Conservation (phyloP, 2,888 invertebrate species). For the Conops quadrifasciatus region DNA sequence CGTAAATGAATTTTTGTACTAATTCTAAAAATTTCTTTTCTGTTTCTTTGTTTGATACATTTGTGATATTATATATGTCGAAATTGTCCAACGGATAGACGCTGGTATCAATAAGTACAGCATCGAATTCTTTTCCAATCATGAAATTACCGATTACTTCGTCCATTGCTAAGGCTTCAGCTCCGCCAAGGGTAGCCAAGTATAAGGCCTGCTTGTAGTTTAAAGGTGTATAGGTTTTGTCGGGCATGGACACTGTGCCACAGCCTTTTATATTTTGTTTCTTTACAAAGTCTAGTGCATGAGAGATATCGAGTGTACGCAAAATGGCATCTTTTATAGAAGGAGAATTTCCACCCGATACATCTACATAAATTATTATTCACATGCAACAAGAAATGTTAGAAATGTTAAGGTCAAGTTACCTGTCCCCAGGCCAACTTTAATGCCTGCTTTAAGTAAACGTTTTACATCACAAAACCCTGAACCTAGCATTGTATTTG, state of each 20-base stretch:
- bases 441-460: slow-evolving; percentile 72
- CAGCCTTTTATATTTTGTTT: slow-evolving; percentile 59
- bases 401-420: slow-evolving; percentile 45
- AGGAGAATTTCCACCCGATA: slow-evolving; percentile 81
- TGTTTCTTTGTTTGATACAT: slow-evolving; percentile 46
- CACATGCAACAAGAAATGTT: neutral
- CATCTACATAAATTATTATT: slow-evolving; percentile 69
- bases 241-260: slow-evolving; percentile 44
- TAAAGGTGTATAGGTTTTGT: slow-evolving; percentile 65
- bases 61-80: slow-evolving; percentile 46
- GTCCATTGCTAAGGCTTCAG: slow-evolving; percentile 80
- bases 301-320: slow-evolving; percentile 77
- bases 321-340: slow-evolving; percentile 81
- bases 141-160: slow-evolving; percentile 81
- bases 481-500: slow-evolving; percentile 82
- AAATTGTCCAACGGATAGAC: slow-evolving; percentile 69
- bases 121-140: slow-evolving; percentile 87
- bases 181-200: slow-evolving; percentile 88
- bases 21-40: slow-evolving; percentile 69
- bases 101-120: slow-evolving; percentile 78
- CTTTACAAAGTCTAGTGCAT: slow-evolving; percentile 70
- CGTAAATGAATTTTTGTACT: slow-evolving; percentile 79
- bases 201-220: slow-evolving; percentile 81
- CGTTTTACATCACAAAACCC: slow-evolving; percentile 82
- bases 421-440: slow-evolving; percentile 89